Conservation (phyloP, 64 coral and sea anemone genomes). For the Stichodactyla helianthus region DNA sequence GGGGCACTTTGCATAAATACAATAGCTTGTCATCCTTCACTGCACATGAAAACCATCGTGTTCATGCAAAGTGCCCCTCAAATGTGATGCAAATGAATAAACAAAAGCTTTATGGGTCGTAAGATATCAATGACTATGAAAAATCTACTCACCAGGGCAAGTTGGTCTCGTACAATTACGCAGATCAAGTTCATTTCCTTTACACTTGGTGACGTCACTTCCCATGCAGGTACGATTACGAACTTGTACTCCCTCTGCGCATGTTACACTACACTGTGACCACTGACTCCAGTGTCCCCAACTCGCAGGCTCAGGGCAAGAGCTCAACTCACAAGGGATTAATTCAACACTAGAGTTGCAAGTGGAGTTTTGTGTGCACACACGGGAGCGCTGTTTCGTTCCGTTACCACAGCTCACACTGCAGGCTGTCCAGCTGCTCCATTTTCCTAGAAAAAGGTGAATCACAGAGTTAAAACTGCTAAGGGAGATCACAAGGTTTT, state of each 20-base stretch:
- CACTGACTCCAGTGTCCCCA: slow-evolving; percentile 12
- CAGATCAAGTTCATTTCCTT: background rate
- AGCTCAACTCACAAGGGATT: background rate
- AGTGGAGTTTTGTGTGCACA: background rate
- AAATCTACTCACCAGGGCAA: background rate
- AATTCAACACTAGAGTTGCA: background rate
- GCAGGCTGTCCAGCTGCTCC: background rate
- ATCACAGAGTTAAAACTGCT: too few relatives aligned
- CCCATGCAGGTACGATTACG: background rate
- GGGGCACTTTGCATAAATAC: too few relatives aligned
- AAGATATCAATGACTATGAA: background rate
- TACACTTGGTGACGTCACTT: background rate
- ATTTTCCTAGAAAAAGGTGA: background rate
- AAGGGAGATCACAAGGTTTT: too few relatives aligned
- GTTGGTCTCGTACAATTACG: background rate
- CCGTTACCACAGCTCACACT: slow-evolving; percentile 2
- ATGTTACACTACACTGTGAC: background rate
- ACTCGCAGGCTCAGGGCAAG: background rate
- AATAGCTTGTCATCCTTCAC: too few relatives aligned
- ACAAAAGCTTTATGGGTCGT: too few relatives aligned
- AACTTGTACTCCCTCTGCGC: background rate
- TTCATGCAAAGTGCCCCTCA: too few relatives aligned
- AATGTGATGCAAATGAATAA: too few relatives aligned
- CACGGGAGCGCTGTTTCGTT: background rate
- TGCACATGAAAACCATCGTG: too few relatives aligned